Percentiles rank a stretch among this genome's conserved stretches.
Conservation (phyloP, 2,888 invertebrate species). For the Pemphredon lugubris region DNA sequence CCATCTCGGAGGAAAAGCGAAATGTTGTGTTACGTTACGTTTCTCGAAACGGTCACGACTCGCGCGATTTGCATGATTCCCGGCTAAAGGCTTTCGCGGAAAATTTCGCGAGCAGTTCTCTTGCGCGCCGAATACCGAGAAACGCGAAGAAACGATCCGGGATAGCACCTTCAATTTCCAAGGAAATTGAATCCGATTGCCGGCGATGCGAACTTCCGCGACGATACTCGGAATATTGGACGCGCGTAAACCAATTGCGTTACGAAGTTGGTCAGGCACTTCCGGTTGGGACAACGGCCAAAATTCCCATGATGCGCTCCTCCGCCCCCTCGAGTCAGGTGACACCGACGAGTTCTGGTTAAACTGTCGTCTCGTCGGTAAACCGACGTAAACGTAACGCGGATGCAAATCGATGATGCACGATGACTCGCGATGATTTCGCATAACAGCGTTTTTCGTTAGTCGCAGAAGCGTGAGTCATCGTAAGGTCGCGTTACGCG, state of each 20-base stretch:
- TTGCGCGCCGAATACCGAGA: too few relatives aligned
- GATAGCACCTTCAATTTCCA: too few relatives aligned
- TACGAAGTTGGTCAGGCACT: slow-evolving; percentile 4
- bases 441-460: background rate
- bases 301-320: background rate
- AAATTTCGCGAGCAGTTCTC: too few relatives aligned
- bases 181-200: too few relatives aligned
- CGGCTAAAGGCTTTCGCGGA: too few relatives aligned
- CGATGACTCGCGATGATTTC: slow-evolving; percentile 3
- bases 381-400: background rate
- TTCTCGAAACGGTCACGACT: too few relatives aligned
- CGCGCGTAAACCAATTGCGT: background rate
- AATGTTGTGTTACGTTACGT: too few relatives aligned
- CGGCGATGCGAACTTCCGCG: slow-evolving; percentile 5
- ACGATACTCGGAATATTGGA: background rate
- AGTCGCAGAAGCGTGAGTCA: background rate
- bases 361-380: background rate
- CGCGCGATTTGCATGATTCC: too few relatives aligned
- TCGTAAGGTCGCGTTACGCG: background rate
- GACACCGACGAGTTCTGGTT: background rate
- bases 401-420: background rate
- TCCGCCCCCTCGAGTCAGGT: background rate
- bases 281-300: slow-evolving; percentile 23
- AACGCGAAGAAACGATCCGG: too few relatives aligned
- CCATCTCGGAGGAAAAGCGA: too few relatives aligned